phyloP scores from a whole-genome alignment of 1,140 invertebrate genomes.

The Dinoponera quadriceps region DNA sequence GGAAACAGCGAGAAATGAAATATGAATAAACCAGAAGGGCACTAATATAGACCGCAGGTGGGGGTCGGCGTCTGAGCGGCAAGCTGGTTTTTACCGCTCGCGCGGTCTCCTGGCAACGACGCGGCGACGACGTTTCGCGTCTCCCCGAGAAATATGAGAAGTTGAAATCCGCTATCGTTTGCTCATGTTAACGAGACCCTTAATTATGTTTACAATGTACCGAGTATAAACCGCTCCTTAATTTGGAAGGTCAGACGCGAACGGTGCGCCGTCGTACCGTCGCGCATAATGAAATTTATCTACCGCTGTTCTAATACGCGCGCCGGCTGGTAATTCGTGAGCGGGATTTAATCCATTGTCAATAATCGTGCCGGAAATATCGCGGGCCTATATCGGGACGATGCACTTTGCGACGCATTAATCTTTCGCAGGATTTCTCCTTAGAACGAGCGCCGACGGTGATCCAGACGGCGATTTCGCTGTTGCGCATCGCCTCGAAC shows the following conservation, averaged over 20 bases:
- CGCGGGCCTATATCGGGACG: not conserved
- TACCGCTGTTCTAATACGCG: constrained; percentile 22
- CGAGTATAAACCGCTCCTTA: constrained; percentile 72
- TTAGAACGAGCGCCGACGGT: too few species aligned
- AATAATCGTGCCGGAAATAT: constrained; percentile 10
- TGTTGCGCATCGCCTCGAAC: too few species aligned
- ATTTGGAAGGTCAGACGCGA: constrained; percentile 70
- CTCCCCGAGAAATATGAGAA: constrained; percentile 60
- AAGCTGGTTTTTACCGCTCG: constrained; percentile 60
- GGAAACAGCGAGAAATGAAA: constrained; percentile 30
- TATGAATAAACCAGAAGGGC: constrained; percentile 57
- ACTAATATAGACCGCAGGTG: constrained; percentile 53
- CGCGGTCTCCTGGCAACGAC: constrained; percentile 43
- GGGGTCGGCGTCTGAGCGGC: constrained; percentile 56
- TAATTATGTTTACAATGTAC: constrained; percentile 77
- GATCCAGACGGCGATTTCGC: too few species aligned
- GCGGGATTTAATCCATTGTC: constrained; percentile 17
- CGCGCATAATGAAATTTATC: constrained; percentile 54
- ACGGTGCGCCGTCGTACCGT: constrained; percentile 22
- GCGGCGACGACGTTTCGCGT: constrained; percentile 35
- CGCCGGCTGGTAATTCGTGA: not conserved
- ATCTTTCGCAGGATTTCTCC: too few species aligned
- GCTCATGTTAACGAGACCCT: constrained; percentile 74
- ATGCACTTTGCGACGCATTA: too few species aligned
- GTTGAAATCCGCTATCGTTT: constrained; percentile 67